Evolutionary conservation across 30 jellyfish, hydroid and myxozoan genomes (phyloP).

Genomic region (Phacellophora camtschatica): DNA sequence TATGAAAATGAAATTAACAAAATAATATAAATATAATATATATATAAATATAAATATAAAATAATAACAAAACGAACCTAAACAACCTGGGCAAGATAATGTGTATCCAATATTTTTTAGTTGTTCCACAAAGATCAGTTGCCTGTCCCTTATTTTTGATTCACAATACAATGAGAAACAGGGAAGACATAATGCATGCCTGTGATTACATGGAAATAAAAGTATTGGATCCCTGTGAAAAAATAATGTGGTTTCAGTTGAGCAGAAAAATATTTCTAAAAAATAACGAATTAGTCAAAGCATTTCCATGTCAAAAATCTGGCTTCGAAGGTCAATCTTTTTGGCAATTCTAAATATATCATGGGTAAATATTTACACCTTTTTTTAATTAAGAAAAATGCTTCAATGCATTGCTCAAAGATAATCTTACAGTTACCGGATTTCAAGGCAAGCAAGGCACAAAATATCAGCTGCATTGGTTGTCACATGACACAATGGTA

Average conservation of each 20-base stretch:
- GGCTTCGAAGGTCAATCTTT: too few relatives aligned
- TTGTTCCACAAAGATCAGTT: constrained; percentile 40
- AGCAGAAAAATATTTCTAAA: too few relatives aligned
- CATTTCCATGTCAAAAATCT: too few relatives aligned
- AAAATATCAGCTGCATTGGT: constrained; percentile 58
- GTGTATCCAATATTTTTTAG: constrained; percentile 70
- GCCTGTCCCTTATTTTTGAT: constrained; percentile 60
- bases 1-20: too few relatives aligned
- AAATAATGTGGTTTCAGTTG: too few relatives aligned
- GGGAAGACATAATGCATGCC: constrained; percentile 72
- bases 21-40: not conserved
- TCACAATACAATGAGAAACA: constrained; percentile 70
- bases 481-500: constrained; percentile 64
- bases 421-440: too few relatives aligned
- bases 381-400: too few relatives aligned
- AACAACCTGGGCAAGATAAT: constrained; percentile 81
- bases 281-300: too few relatives aligned
- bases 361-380: too few relatives aligned
- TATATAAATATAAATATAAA: not conserved
- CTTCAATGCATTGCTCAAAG: too few relatives aligned
- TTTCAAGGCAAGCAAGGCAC: constrained; percentile 78
- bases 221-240: constrained; percentile 66
- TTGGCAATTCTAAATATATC: too few relatives aligned
- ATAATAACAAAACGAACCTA: constrained; percentile 36
- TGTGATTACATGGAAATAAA: constrained; percentile 77